Evolutionary conservation across 1,140 invertebrate species (phyloP).

Genomic region (Papilio helenus): DNA sequence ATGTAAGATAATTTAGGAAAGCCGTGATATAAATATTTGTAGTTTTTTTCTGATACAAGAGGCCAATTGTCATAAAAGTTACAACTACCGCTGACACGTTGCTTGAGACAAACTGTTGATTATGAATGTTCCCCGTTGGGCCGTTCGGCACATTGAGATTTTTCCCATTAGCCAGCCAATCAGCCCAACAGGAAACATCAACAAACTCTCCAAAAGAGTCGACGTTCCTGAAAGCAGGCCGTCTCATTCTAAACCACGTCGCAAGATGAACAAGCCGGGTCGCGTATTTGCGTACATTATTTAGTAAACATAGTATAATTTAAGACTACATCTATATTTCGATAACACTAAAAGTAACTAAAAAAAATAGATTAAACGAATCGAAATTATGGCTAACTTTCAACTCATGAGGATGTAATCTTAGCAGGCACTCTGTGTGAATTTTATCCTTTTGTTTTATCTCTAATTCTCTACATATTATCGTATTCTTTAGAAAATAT

Average conservation of each 20-base stretch:
- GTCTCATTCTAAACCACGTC: neutral
- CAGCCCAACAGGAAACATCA: too few species aligned
- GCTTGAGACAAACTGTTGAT: neutral
- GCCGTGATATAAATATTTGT: constrained; percentile 48
- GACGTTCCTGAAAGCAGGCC: neutral
- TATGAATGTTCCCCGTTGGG: too few species aligned
- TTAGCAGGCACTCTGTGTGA: constrained; percentile 81
- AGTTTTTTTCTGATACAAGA: constrained; percentile 63
- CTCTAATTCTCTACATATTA: constrained; percentile 43
- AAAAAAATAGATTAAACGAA: constrained; percentile 66
- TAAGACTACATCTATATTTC: constrained; percentile 74
- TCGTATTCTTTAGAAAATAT: constrained; percentile 58
- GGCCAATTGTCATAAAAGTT: constrained; percentile 51
- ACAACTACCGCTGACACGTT: constrained; percentile 30
- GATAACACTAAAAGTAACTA: constrained; percentile 71
- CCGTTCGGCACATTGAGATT: too few species aligned
- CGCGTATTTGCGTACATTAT: neutral
- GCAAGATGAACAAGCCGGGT: neutral
- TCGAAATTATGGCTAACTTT: constrained; percentile 77
- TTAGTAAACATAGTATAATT: constrained; percentile 54
- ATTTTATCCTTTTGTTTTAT: constrained; percentile 55
- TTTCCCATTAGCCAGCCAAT: too few species aligned
- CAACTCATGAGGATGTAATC: constrained; percentile 67
- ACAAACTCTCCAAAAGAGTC: too few species aligned
- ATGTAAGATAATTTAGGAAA: constrained; percentile 47